Percentiles rank a stretch among this genome's conserved stretches.
phyloP scores from a whole-genome alignment of 2,888 invertebrate species.

The Cecidostiba fungosa region DNA sequence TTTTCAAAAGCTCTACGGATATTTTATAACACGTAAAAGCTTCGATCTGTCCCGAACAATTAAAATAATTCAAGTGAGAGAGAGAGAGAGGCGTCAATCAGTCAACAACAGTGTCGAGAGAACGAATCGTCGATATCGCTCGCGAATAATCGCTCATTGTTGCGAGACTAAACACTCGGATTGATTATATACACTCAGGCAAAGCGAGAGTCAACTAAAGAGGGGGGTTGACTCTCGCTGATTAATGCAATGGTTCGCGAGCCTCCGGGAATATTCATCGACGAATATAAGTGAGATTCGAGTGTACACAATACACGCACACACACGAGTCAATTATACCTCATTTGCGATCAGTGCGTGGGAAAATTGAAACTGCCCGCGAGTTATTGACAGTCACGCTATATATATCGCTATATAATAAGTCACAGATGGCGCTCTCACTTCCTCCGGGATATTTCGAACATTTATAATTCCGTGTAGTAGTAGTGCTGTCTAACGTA shows the following conservation, averaged over 20 bases:
- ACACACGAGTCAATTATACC: not conserved
- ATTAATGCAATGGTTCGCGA: not conserved
- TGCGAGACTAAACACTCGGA: not conserved
- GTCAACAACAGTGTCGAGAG: not conserved
- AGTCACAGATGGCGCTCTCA: not conserved
- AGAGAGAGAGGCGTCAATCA: not conserved
- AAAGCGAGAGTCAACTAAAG: not conserved
- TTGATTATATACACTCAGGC: not conserved
- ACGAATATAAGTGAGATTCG: not conserved
- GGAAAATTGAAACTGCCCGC: slow-evolving; percentile 17
- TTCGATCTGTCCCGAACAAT: no score
- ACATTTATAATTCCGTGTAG: no score
- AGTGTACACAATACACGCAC: not conserved
- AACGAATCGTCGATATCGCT: not conserved
- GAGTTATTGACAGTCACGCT: not conserved
- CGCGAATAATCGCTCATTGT: not conserved
- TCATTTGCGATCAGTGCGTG: not conserved
- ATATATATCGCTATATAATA: no score
- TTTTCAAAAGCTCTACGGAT: no score
- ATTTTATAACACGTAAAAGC: no score
- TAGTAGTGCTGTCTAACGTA: no score
- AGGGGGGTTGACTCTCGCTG: not conserved
- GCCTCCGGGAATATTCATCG: not conserved
- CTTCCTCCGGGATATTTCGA: not conserved
- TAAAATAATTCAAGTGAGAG: not conserved